These are phyloP conservation scores for Amblyraja radiata DNA, from an alignment of 2,797 vertebrate species.

Conservation along the genomic window DNA sequence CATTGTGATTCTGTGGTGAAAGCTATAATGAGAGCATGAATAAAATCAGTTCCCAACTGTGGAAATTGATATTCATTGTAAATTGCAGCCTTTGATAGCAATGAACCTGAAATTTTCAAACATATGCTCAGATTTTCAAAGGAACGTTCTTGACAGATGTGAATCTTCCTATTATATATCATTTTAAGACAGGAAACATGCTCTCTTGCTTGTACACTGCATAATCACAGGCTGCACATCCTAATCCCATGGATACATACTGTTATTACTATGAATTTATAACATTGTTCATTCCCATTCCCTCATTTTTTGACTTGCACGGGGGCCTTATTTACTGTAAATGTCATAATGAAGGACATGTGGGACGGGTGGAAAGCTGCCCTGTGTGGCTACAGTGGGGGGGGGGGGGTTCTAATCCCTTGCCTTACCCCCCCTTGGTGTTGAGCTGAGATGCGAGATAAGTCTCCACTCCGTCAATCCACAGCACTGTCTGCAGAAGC, in stretches of 20 bases:
- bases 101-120: constrained; percentile 29
- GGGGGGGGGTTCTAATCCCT: too few species aligned
- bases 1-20: neutral
- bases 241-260: neutral
- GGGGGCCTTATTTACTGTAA: neutral
- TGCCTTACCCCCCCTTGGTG: too few species aligned
- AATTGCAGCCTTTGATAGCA: constrained; percentile 7
- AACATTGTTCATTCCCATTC: too few species aligned
- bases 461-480: too few species aligned
- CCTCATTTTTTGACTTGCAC: neutral
- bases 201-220: too few species aligned
- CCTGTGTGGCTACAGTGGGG: too few species aligned
- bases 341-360: neutral
- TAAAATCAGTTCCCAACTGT: constrained; percentile 19
- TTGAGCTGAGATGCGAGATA: too few species aligned
- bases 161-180: neutral
- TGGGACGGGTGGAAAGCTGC: too few species aligned
- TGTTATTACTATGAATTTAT: neutral
- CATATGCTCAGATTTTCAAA: neutral
- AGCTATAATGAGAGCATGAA: constrained; percentile 5
- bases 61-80: constrained; percentile 31
- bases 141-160: constrained; percentile 9
- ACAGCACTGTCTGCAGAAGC: too few species aligned
- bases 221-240: constrained; percentile 8
- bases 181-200: neutral